A percentile compares a stretch with the other conserved stretches of the same genome.
These are phyloP conservation scores for Myxocyprinus asiaticus DNA, from an alignment of 2,113 vertebrate genomes.

Conservation along the genomic window DNA sequence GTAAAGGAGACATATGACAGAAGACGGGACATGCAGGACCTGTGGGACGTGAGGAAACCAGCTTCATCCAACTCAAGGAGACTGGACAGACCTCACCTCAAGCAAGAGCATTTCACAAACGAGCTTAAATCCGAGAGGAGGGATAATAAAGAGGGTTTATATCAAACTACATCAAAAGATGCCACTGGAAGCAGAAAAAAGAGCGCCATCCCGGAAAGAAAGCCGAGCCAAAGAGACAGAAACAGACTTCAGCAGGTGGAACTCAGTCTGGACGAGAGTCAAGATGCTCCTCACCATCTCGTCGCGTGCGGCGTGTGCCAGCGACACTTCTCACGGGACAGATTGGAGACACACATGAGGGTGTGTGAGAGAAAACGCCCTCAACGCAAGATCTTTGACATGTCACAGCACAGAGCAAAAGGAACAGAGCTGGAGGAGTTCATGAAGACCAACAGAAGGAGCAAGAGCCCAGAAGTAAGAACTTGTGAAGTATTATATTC, in stretches of 20 bases:
- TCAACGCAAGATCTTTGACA: constrained; percentile 80
- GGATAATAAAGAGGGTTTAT: background rate
- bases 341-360: constrained; percentile 78
- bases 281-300: constrained; percentile 29
- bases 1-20: constrained; percentile 42
- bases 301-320: constrained; percentile 77
- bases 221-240: background rate
- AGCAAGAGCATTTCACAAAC: background rate
- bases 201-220: background rate
- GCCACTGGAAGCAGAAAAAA: background rate
- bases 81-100: background rate
- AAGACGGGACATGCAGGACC: background rate
- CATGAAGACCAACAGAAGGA: constrained; percentile 67
- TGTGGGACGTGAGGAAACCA: constrained; percentile 33
- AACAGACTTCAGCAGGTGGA: constrained; percentile 25
- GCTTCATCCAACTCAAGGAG: background rate
- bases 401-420: constrained; percentile 73
- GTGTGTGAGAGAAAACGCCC: constrained; percentile 77
- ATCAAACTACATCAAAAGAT: background rate
- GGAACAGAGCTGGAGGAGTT: constrained; percentile 80
- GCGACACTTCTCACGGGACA: constrained; percentile 71
- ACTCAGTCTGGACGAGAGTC: background rate
- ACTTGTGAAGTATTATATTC: background rate
- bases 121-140: background rate
- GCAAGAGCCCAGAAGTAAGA: constrained; percentile 64